Percentiles rank a stretch among this genome's conserved stretches.
These are phyloP conservation scores for Micromys minutus DNA, from an alignment of 2,113 vertebrate species.

Conservation along the genomic window DNA sequence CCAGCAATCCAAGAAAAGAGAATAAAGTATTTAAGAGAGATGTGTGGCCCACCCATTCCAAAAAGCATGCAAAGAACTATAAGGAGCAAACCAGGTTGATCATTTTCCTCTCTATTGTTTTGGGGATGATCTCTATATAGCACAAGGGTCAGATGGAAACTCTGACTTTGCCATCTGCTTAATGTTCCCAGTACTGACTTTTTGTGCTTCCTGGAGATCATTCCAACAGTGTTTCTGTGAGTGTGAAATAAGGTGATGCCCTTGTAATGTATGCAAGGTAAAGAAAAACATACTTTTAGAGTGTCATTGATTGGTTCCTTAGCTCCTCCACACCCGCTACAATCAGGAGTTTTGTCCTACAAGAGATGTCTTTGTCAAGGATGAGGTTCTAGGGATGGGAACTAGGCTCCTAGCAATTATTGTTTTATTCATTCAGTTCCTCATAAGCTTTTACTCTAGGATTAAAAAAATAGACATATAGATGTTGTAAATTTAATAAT, in stretches of 20 bases:
- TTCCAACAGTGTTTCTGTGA: not conserved
- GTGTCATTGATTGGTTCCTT: not conserved
- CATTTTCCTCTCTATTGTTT: not conserved
- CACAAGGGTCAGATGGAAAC: not conserved
- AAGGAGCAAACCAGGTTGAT: not conserved
- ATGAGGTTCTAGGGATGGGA: not conserved
- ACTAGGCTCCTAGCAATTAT: not conserved
- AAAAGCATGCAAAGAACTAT: not conserved
- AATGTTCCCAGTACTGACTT: not conserved
- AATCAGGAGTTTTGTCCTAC: not conserved
- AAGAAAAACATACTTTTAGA: not conserved
- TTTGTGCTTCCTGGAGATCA: not conserved
- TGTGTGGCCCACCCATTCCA: rapidly evolving
- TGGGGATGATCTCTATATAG: not conserved
- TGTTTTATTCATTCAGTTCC: not conserved
- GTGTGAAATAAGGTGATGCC: not conserved
- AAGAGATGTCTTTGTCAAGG: not conserved
- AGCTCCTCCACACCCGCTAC: not conserved
- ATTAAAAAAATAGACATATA: not conserved
- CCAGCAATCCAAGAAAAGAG: not conserved
- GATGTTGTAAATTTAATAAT: not conserved
- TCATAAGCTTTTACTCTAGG: not conserved
- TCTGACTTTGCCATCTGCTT: not conserved
- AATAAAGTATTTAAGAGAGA: not conserved
- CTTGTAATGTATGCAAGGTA: not conserved